phyloP scores from a whole-genome alignment of 2,888 invertebrate genomes.

The Epinotia nisella region DNA sequence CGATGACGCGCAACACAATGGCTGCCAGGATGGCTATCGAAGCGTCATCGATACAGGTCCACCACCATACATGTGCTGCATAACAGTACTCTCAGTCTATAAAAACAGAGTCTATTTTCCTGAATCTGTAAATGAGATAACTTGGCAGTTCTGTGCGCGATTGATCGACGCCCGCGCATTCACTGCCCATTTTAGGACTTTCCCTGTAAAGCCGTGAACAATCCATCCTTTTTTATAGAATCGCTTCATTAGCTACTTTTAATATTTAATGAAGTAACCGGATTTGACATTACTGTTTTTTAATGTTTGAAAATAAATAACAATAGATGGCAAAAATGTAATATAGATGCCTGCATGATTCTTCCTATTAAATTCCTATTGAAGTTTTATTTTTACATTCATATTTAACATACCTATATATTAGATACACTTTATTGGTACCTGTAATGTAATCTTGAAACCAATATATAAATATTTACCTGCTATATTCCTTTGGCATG shows the following conservation, averaged over 20 bases:
- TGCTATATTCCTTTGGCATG: background rate
- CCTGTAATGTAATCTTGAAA: background rate
- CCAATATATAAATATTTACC: background rate
- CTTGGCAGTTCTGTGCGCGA: constrained; percentile 16
- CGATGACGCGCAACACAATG: constrained; percentile 52
- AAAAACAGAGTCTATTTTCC: constrained; percentile 22
- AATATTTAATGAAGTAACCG: constrained; percentile 6
- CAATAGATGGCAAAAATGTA: too few relatives aligned
- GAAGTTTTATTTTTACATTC: background rate
- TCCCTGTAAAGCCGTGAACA: constrained; percentile 40
- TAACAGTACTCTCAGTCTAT: constrained; percentile 3
- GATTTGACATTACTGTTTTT: background rate
- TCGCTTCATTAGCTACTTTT: constrained; percentile 31
- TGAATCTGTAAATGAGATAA: background rate
- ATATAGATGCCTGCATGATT: too few relatives aligned
- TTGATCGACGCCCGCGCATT: constrained; percentile 51
- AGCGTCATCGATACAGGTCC: constrained; percentile 42
- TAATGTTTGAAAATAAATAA: too few relatives aligned
- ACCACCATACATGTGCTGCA: constrained; percentile 8
- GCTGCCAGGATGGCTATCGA: constrained; percentile 56
- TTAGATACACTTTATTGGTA: too few relatives aligned
- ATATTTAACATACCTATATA: background rate
- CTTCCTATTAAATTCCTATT: background rate
- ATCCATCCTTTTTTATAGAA: constrained; percentile 34
- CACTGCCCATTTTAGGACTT: constrained; percentile 50